Evolutionary conservation across 2,113 vertebrate species (phyloP).

Genomic region (Corynorhinus townsendii): DNA sequence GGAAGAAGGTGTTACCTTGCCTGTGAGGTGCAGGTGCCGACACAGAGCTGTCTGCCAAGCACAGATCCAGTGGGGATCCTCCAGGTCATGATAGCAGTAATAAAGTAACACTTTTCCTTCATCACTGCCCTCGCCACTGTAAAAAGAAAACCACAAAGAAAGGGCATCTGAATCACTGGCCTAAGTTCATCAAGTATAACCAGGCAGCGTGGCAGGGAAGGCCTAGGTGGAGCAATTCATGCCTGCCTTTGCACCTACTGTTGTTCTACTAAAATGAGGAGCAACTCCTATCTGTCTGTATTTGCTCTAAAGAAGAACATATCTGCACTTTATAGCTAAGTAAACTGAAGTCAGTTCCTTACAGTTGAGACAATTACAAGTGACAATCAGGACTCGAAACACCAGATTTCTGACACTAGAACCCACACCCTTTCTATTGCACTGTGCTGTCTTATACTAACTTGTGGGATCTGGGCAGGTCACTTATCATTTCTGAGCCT

Average conservation of each 20-base stretch:
- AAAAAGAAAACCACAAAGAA: not conserved
- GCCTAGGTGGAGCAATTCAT: not conserved
- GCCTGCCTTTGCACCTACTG: not conserved
- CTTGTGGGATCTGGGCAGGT: not conserved
- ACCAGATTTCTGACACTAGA: not conserved
- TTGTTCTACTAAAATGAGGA: not conserved
- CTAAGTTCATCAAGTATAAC: not conserved
- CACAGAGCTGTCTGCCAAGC: conserved; percentile 93
- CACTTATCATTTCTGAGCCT: not conserved
- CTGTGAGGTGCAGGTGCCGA: conserved; percentile 88
- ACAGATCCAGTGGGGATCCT: conserved; percentile 85
- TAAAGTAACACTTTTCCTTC: conserved; percentile 92
- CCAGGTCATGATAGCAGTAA: conserved; percentile 90
- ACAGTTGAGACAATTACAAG: not conserved
- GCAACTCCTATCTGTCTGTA: not conserved
- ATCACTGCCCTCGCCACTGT: conserved; percentile 71
- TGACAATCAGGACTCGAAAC: not conserved
- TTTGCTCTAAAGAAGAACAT: not conserved
- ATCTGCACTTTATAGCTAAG: not conserved
- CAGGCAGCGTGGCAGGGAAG: not conserved
- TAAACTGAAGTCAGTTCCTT: not conserved
- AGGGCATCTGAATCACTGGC: not conserved
- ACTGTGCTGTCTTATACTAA: not conserved
- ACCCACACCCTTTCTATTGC: not conserved
- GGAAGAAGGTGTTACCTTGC: conserved; percentile 87